phyloP scores from a whole-genome alignment of 2,113 vertebrate genomes.

The Falco punctatus region DNA sequence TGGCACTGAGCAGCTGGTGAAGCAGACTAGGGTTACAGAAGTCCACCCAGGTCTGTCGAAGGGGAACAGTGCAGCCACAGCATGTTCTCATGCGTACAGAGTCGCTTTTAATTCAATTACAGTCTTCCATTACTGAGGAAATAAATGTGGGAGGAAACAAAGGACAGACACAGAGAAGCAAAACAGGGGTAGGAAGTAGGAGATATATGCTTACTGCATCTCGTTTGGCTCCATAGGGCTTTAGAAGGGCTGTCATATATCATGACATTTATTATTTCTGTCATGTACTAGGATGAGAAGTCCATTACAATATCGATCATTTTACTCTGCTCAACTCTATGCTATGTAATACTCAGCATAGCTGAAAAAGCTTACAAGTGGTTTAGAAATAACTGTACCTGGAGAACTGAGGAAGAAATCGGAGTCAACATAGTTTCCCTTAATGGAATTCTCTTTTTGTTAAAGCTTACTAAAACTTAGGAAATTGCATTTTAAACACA shows the following conservation, averaged over 20 bases:
- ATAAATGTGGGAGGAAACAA: conserved; percentile 63
- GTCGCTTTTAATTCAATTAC: conserved; percentile 47
- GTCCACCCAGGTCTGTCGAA: fast-evolving
- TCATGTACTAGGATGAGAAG: neutral
- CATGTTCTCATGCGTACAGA: neutral
- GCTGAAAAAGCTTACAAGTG: conserved; percentile 19
- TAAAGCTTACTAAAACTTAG: conserved; percentile 10
- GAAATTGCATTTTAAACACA: neutral
- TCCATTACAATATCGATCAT: conserved; percentile 57
- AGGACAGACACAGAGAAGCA: conserved; percentile 22
- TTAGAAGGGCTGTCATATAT: conserved; percentile 42
- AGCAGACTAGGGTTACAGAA: neutral
- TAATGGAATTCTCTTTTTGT: conserved; percentile 40
- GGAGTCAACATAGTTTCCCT: neutral
- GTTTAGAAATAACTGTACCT: neutral
- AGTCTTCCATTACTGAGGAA: conserved; percentile 34
- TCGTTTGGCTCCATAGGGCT: conserved; percentile 4
- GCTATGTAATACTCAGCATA: neutral
- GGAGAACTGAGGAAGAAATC: neutral
- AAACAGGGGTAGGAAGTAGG: conserved; percentile 16
- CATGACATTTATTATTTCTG: conserved; percentile 53
- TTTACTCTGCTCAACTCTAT: neutral
- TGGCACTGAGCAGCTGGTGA: neutral
- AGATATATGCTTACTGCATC: neutral
- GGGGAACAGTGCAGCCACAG: neutral